Conservation (phyloP, 2,888 invertebrate species). For the Xylocampa areola region DNA sequence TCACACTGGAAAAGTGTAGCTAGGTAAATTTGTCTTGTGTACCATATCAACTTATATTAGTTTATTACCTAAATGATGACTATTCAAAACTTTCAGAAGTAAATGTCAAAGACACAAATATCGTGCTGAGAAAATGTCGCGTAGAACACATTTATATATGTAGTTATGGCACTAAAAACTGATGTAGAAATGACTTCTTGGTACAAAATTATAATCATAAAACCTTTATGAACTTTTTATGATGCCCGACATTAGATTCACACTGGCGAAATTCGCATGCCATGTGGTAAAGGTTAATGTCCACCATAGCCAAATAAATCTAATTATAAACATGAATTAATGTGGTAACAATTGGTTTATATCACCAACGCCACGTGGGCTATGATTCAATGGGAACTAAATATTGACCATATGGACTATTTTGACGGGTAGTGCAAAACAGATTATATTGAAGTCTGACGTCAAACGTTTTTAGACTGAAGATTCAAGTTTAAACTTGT, state of each 20-base stretch:
- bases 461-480: slow-evolving; percentile 6
- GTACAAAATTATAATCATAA: slow-evolving; percentile 5
- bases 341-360: slow-evolving; percentile 43
- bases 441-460: slow-evolving; percentile 35
- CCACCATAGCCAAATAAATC: slow-evolving; percentile 37
- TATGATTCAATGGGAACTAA: slow-evolving; percentile 57
- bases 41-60: too few relatives aligned
- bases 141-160: too few relatives aligned
- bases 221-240: slow-evolving; percentile 4
- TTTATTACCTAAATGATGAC: too few relatives aligned
- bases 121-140: too few relatives aligned
- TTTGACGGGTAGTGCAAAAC: slow-evolving; percentile 48
- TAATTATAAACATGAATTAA: slow-evolving; percentile 54
- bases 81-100: too few relatives aligned
- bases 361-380: slow-evolving; percentile 39
- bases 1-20: too few relatives aligned
- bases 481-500: slow-evolving; percentile 42
- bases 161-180: too few relatives aligned
- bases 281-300: slow-evolving; percentile 44
- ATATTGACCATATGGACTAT: slow-evolving; percentile 50
- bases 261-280: slow-evolving; percentile 24
- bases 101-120: too few relatives aligned
- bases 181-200: too few relatives aligned
- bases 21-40: too few relatives aligned
- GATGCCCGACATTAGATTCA: slow-evolving; percentile 18